A percentile compares a stretch with the other conserved stretches of the same genome.
Evolutionary conservation across 2,797 vertebrate genomes (phyloP).

Genomic region (Ciconia nigra): DNA sequence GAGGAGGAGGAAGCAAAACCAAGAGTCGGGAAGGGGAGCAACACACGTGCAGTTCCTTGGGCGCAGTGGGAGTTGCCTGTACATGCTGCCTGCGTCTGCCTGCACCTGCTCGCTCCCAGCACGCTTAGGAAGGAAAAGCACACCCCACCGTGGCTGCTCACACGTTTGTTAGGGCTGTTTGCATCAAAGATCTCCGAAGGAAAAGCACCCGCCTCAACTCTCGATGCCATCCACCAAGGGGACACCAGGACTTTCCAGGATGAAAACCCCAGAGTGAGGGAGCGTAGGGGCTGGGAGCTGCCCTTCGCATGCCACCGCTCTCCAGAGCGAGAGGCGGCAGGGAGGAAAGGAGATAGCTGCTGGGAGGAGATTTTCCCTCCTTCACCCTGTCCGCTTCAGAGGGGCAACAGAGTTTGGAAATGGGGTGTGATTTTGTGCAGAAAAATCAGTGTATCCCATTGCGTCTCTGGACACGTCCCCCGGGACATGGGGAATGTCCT

Average conservation of each 20-base stretch:
- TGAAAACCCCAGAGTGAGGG: not conserved
- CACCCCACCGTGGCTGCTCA: constrained; percentile 16
- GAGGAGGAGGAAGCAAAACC: not conserved
- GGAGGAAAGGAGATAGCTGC: not conserved
- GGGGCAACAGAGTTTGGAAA: not conserved
- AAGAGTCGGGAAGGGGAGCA: not conserved
- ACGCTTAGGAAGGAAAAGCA: constrained; percentile 24
- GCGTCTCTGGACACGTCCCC: not conserved
- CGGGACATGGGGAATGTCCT: not conserved
- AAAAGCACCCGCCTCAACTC: not conserved
- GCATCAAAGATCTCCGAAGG: not conserved
- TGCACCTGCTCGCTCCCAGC: not conserved
- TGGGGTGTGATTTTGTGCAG: not conserved
- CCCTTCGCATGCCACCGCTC: fast-evolving
- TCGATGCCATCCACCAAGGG: fast-evolving
- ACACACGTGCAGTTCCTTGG: not conserved
- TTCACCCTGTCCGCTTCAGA: not conserved
- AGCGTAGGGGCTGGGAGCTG: not conserved
- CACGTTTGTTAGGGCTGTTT: fast-evolving
- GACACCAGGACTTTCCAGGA: not conserved
- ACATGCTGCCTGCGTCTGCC: not conserved
- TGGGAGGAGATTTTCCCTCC: not conserved
- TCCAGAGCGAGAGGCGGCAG: not conserved
- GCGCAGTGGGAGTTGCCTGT: not conserved
- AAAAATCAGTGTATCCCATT: not conserved